Evolutionary conservation across 2,113 vertebrate genomes (phyloP).

Genomic region (Syngnathoides biaculeatus): DNA sequence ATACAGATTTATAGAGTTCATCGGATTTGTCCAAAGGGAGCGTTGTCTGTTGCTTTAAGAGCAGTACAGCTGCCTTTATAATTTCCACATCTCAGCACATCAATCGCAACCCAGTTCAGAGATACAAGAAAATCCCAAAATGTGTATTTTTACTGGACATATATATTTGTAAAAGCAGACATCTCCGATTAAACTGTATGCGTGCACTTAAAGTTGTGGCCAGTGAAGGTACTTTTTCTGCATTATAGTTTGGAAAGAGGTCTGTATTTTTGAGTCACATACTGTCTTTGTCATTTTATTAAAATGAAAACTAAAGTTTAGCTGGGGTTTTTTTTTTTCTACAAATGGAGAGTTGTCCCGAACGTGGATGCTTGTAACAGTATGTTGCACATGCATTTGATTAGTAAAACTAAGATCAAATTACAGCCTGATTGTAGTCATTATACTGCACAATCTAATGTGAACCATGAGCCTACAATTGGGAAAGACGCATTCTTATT

Average conservation of each 20-base stretch:
- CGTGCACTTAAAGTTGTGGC: background rate
- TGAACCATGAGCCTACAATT: constrained; percentile 32
- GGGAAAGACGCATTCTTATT: background rate
- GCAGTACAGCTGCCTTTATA: background rate
- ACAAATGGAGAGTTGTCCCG: background rate
- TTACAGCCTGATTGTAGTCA: constrained; percentile 20
- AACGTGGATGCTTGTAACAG: background rate
- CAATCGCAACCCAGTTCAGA: background rate
- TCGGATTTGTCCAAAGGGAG: constrained; percentile 28
- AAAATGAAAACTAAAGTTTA: background rate
- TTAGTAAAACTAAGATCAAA: constrained; percentile 37
- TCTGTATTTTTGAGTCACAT: background rate
- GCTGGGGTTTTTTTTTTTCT: background rate
- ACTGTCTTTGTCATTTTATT: background rate
- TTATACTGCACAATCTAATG: constrained; percentile 16
- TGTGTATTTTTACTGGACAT: background rate
- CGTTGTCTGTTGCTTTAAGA: background rate
- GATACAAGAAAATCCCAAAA: no score
- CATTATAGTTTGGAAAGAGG: background rate
- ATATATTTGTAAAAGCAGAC: background rate
- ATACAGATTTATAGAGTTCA: no score
- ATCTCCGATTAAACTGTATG: background rate
- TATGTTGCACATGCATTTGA: constrained; percentile 28
- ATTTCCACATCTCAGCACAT: background rate
- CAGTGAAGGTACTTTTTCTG: background rate